phyloP scores from a whole-genome alignment of 2,888 invertebrate species.

The Resseliella maxima region DNA sequence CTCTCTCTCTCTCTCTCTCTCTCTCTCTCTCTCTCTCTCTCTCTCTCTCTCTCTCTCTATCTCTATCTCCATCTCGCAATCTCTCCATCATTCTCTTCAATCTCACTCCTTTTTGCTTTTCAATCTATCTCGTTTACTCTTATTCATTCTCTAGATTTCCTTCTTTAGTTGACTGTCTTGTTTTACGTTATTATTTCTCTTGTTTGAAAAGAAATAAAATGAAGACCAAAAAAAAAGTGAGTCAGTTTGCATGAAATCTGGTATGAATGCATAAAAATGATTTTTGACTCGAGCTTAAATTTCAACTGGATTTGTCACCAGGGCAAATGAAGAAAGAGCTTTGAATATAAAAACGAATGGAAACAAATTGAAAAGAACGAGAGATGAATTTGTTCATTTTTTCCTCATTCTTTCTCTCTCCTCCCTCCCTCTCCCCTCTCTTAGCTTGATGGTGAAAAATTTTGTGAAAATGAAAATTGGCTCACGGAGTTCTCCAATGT shows the following conservation, averaged over 20 bases:
- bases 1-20: too few species aligned
- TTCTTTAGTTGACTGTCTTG: neutral
- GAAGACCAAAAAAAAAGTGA: neutral
- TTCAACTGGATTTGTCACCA: neutral
- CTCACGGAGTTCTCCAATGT: neutral
- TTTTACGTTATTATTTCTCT: slow-evolving; percentile 36
- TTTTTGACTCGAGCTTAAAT: neutral
- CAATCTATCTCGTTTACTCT: neutral
- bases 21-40: too few species aligned
- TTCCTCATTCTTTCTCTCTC: neutral
- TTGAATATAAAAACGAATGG: neutral
- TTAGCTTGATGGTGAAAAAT: neutral
- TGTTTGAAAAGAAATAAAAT: slow-evolving; percentile 16
- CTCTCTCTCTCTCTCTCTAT: too few species aligned
- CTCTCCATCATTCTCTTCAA: too few species aligned
- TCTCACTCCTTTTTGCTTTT: too few species aligned
- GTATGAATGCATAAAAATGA: slow-evolving; percentile 32
- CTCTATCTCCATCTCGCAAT: too few species aligned
- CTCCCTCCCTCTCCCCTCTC: too few species aligned
- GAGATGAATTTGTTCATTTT: neutral
- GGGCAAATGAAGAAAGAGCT: neutral
- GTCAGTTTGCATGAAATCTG: neutral
- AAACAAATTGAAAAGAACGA: slow-evolving; percentile 11
- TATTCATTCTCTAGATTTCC: neutral
- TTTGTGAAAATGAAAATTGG: neutral